Conservation (phyloP, 2,113 vertebrate species). For the Sceloporus undulatus region DNA sequence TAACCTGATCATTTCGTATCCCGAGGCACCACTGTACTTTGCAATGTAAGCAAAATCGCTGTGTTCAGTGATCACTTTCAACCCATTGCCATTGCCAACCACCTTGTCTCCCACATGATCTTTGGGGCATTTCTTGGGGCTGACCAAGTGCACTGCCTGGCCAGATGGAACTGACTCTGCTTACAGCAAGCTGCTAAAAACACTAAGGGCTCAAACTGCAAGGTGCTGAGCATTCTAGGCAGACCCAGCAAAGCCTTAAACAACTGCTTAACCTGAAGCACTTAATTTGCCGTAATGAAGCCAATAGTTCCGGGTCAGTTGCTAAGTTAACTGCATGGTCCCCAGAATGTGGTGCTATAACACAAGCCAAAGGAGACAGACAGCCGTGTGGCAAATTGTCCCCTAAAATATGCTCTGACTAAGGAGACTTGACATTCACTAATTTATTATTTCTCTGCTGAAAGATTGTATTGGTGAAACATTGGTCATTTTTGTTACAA, state of each 20-base stretch:
- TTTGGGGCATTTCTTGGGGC: slow-evolving; percentile 6
- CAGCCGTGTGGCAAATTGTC: neutral
- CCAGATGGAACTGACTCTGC: neutral
- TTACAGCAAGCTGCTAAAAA: neutral
- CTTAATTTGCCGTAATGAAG: slow-evolving; percentile 8
- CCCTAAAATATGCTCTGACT: neutral
- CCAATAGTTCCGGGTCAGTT: neutral
- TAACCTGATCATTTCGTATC: too few species aligned
- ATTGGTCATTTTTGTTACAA: too few species aligned
- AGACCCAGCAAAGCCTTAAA: slow-evolving; percentile 35
- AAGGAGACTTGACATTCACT: neutral
- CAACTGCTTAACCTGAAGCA: neutral
- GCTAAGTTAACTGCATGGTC: neutral
- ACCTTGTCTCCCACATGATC: neutral
- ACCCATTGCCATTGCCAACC: neutral
- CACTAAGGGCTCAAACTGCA: neutral
- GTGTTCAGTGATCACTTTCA: neutral
- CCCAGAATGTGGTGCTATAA: slow-evolving; percentile 21
- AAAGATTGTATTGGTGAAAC: neutral
- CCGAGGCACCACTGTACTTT: too few species aligned
- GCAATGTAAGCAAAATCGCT: neutral
- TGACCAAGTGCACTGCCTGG: slow-evolving; percentile 20
- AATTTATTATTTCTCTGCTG: neutral
- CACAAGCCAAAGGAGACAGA: neutral
- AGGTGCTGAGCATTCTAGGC: neutral